Evolutionary conservation across 2,797 vertebrate genomes (phyloP).

Genomic region (Phalanger gymnotis): DNA sequence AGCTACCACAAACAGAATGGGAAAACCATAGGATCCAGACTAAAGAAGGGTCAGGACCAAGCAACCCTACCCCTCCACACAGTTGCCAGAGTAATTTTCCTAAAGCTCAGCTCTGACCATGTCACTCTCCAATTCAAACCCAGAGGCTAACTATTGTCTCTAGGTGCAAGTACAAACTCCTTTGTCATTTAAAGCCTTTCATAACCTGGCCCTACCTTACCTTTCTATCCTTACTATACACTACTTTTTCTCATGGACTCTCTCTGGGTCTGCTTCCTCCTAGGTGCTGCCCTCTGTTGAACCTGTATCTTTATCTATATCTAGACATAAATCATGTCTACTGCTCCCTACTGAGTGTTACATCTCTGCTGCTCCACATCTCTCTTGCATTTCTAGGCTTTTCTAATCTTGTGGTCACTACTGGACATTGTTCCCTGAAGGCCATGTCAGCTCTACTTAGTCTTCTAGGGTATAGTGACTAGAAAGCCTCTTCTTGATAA

Average conservation of each 20-base stretch:
- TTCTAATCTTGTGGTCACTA: background rate
- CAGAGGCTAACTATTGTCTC: background rate
- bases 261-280: background rate
- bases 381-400: background rate
- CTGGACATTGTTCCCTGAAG: background rate
- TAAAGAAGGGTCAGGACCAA: background rate
- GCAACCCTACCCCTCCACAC: background rate
- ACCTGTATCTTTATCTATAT: background rate
- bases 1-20: background rate
- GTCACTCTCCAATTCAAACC: background rate
- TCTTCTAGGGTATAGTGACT: background rate
- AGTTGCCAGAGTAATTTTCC: background rate
- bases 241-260: background rate
- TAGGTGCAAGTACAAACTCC: background rate
- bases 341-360: background rate
- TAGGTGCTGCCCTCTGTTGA: background rate
- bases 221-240: background rate
- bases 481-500: background rate
- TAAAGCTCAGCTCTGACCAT: background rate
- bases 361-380: background rate
- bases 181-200: background rate
- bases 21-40: background rate
- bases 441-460: background rate
- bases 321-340: background rate
- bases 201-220: background rate